phyloP scores from a whole-genome alignment of 2,797 vertebrate species.

The Glyptemys insculpta region DNA sequence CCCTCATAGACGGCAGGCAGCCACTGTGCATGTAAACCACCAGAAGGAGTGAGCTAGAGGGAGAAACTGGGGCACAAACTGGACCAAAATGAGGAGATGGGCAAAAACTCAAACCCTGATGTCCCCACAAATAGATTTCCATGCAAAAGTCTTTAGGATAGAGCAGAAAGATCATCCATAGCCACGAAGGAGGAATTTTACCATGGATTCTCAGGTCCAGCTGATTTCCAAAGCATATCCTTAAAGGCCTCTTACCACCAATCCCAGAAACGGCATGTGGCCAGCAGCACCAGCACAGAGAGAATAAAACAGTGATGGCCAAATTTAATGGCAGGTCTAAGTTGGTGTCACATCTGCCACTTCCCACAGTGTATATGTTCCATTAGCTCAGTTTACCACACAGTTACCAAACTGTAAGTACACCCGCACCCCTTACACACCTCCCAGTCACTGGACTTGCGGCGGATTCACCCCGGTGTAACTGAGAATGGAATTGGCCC shows the following conservation, averaged over 20 bases:
- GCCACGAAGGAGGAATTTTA: neutral
- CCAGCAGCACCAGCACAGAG: neutral
- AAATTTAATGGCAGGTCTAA: neutral
- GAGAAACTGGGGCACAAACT: neutral
- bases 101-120: neutral
- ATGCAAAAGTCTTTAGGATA: neutral
- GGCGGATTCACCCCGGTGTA: neutral
- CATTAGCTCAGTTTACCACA: neutral
- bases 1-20: neutral
- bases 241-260: neutral
- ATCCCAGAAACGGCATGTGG: neutral
- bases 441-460: neutral
- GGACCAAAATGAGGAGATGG: neutral
- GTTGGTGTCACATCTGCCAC: neutral
- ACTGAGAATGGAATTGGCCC: neutral
- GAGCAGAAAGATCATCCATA: neutral
- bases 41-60: neutral
- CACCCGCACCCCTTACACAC: neutral
- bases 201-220: neutral
- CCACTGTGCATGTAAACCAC: neutral
- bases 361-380: neutral
- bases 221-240: neutral
- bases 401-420: neutral
- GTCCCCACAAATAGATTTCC: neutral
- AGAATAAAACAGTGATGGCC: neutral